Base-by-base conservation (phyloP, 2,797 vertebrate species). In the Cirrhinus molitorella region DNA sequence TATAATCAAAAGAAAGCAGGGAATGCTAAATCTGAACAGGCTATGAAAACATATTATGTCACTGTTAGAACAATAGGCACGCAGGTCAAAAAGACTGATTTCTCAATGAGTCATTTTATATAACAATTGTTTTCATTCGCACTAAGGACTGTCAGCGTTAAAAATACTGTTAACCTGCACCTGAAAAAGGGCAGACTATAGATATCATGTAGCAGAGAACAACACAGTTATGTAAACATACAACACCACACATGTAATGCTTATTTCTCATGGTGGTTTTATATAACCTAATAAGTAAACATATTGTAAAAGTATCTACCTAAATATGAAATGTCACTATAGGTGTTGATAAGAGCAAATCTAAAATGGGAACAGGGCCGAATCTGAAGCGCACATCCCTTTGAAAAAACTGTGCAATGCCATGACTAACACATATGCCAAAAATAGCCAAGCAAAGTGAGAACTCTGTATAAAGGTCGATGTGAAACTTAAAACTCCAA, bases 401-500 rank as follows among this genome's bases (percentile, higher is more conserved):
- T 89, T 73, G 77, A 94, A 92, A 92, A 92, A 92, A 90, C 90
- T 88, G 88, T 92, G 91, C 89, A 89, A 89, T 85, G 80, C 88
- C 87, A 73, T 65, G 75, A 85, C 76, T 49, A 63, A 87, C 81
- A 81, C 85, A 57, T 34, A 57, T 5, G 86, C 93, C 93, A 91
- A 91, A 95, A 95, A 95, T 96, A 91, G 90, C 79, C 87, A 86
- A 87, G 88, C 91, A 92, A 77, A 86, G 90, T 92, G 90, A 91
- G 89, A 87, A 92, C 87, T 85, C 89, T 93, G 93, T 83, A 68
- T 77, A 95, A 96, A 96, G 96, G 95, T 96, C 93, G 85, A 74
- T 34, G 25, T 80, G 79, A 88, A 90, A 89, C 86, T 85, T 72
- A 68, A 89, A 72, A 68, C 80, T 74, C 40, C 21, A 75, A 80